Evolutionary conservation across 2,888 invertebrate species (phyloP).

Genomic region (Harpalus rufipes): DNA sequence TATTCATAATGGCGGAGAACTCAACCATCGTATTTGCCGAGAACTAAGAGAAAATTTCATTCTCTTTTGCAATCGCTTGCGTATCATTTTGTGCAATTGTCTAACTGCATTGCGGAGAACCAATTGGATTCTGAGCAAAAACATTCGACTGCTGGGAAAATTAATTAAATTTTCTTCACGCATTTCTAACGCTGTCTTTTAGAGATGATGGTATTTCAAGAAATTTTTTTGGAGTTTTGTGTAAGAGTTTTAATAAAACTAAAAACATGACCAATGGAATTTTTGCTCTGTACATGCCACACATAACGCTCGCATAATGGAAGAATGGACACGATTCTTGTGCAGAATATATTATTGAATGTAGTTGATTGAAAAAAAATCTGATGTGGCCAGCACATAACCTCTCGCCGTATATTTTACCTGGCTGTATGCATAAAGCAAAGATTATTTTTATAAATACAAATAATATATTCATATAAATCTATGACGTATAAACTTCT

Average conservation of each 20-base stretch:
- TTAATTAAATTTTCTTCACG: constrained; percentile 3
- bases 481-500: too few species aligned
- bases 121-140: neutral
- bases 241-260: neutral
- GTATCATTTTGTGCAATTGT: constrained; percentile 2
- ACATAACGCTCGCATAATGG: neutral
- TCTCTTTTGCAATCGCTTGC: neutral
- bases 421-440: too few species aligned
- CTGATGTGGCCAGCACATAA: too few species aligned
- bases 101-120: neutral
- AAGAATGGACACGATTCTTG: too few species aligned
- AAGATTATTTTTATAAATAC: too few species aligned
- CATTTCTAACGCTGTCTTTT: neutral
- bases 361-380: too few species aligned
- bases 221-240: neutral
- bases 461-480: too few species aligned
- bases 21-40: neutral
- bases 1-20: neutral
- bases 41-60: neutral
- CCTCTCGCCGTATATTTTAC: too few species aligned
- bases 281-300: neutral
- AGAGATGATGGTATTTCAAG: neutral
- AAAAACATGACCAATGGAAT: neutral
- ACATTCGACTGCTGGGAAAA: constrained; percentile 5
- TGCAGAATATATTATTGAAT: too few species aligned